Conservation (phyloP, 2,797 vertebrate species). For the Enteromius trimaculatus region DNA sequence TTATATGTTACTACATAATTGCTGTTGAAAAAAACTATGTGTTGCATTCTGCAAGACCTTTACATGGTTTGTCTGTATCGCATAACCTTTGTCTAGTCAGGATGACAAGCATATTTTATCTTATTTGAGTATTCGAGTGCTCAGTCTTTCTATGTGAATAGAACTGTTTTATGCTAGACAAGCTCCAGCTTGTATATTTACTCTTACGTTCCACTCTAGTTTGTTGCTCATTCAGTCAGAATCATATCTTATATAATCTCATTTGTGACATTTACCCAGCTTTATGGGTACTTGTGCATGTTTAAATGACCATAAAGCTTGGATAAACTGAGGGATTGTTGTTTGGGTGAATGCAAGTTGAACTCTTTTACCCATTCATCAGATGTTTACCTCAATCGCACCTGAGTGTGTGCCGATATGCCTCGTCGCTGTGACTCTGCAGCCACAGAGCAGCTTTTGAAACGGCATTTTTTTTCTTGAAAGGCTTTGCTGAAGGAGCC, state of each 20-base stretch:
- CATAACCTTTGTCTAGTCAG: neutral
- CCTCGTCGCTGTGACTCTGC: neutral
- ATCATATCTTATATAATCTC: neutral
- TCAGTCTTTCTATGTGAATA: neutral
- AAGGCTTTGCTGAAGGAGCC: neutral
- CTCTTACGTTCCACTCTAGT: neutral
- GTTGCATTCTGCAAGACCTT: neutral
- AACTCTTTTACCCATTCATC: conserved; percentile 12
- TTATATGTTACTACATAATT: neutral
- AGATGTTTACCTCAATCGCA: conserved; percentile 16
- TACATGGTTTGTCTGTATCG: neutral
- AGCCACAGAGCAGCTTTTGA: conserved; percentile 2
- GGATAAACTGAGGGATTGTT: neutral
- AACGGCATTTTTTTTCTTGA: neutral
- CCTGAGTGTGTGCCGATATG: neutral
- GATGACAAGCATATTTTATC: neutral
- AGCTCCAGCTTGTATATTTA: neutral
- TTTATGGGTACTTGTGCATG: conserved; percentile 36
- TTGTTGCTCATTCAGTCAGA: neutral
- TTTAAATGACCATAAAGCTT: conserved; percentile 4
- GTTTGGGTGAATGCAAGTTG: neutral
- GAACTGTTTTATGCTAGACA: neutral
- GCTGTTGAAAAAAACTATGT: neutral
- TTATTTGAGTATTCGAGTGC: neutral
- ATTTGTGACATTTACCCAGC: conserved; percentile 33